Base-by-base conservation (phyloP, 2,888 invertebrate species). In the Leptopilina drosophilae region DNA sequence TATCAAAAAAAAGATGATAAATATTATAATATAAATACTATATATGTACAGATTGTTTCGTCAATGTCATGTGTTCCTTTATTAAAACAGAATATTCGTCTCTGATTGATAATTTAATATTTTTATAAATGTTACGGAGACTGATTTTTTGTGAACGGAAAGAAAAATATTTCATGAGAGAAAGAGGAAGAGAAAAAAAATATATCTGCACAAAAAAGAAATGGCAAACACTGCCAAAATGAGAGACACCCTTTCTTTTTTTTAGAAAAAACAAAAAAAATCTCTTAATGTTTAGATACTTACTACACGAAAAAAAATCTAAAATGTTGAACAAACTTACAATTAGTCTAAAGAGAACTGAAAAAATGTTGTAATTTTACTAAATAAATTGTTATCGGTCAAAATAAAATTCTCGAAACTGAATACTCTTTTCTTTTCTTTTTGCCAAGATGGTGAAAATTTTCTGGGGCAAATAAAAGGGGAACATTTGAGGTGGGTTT, bases 241-340 rank as follows among this genome's bases (percentile, higher is more conserved):
- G 73, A 49, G 56, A 56, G 73, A 26, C 73, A 73, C 56, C 73
- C 73, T 73, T 73, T 49, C 49, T 49, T 49, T 49, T 73, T 33
- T 49, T 73, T 33, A 8, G 53, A 5, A 33, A 73, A 26, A n/a
- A 33, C 33, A 33, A 53, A n/a, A 49, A 14, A 73, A 73, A 73
- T 56, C 26, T 73, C 56, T 73, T n/a, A 73, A 56, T 73, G 73
- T 73, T 73, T 73, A 73, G 73, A 73, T 33, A 20, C 14, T 73
- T 73, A 56, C 56, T 12, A 73, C 56, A 56, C 33, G n/a, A 73
- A 26, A 14, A 26, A 56, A 9, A 9, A 56, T 56, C 49, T 5
- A 33, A 33, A 33, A 62, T 62, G 62, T 62, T 15, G 62, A 62
- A 62, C n/a, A 7, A 59, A 33, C 33, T 33, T 33, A 33, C 33